Percentiles rank a stretch among this genome's conserved stretches.
These are phyloP conservation scores for Hylomyscus alleni DNA, from an alignment of 2,797 vertebrate genomes.

Conservation along the genomic window DNA sequence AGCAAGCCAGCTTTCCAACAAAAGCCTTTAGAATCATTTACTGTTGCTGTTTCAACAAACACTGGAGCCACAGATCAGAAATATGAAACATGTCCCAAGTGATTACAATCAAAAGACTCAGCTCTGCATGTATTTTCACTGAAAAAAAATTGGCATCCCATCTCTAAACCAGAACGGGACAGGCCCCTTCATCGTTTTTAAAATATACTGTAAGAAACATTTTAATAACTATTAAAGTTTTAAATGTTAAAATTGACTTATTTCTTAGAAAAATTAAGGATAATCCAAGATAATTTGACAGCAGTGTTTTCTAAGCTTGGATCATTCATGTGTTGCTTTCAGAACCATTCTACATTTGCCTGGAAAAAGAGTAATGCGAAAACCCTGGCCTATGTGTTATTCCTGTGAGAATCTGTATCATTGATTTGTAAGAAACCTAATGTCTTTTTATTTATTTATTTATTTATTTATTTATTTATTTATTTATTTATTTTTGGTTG, in stretches of 20 bases:
- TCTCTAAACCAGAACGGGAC: not conserved
- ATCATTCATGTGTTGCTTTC: not conserved
- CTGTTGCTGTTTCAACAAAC: not conserved
- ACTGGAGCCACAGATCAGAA: not conserved
- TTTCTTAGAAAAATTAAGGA: conserved; percentile 1
- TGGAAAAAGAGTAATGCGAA: not conserved
- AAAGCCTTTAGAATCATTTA: conserved; percentile 34
- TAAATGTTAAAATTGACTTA: conserved; percentile 21
- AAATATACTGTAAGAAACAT: not conserved
- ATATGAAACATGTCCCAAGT: not conserved
- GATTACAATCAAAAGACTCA: conserved; percentile 6
- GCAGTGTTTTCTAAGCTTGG: not conserved
- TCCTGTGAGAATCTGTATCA: not conserved
- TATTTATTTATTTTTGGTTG: too few species aligned
- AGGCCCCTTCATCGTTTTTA: not conserved
- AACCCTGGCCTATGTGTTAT: not conserved
- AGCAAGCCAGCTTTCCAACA: not conserved
- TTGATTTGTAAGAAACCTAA: not conserved
- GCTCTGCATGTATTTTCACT: not conserved
- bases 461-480: too few species aligned
- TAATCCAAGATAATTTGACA: conserved; percentile 7
- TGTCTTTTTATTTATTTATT: too few species aligned
- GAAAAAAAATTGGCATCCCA: not conserved
- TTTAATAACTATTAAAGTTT: conserved; percentile 5
- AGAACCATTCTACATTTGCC: not conserved